Conservation (phyloP, 1,140 invertebrate genomes). For the Rhyacophila brunnea region DNA sequence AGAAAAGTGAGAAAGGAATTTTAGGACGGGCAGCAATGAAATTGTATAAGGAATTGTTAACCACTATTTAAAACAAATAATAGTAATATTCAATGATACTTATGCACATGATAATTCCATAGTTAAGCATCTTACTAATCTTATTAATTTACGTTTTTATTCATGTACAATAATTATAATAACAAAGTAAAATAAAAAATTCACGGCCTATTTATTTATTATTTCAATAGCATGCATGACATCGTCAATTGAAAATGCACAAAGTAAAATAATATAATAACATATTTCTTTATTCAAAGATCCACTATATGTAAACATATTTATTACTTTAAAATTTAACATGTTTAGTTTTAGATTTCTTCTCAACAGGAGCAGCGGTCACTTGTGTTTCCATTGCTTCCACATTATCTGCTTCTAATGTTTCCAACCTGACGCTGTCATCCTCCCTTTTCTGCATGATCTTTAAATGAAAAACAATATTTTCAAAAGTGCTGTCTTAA, state of each 20-base stretch:
- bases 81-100: too few relatives aligned
- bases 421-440: slow-evolving; percentile 45
- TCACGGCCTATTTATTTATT: too few relatives aligned
- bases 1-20: slow-evolving; percentile 66
- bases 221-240: too few relatives aligned
- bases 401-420: slow-evolving; percentile 44
- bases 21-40: slow-evolving; percentile 59
- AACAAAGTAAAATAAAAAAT: too few relatives aligned
- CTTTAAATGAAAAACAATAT: slow-evolving; percentile 37
- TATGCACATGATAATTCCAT: too few relatives aligned
- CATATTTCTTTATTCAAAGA: background rate
- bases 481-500: background rate
- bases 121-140: too few relatives aligned
- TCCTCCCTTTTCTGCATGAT: slow-evolving; percentile 46
- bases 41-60: slow-evolving; percentile 11
- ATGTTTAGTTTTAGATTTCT: slow-evolving; percentile 17
- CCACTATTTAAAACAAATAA: background rate
- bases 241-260: too few relatives aligned
- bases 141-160: too few relatives aligned
- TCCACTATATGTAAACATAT: background rate
- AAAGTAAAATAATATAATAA: too few relatives aligned
- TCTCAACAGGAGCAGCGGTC: background rate
- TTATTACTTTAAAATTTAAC: slow-evolving; percentile 24
- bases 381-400: slow-evolving; percentile 42
- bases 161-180: too few relatives aligned